Base-by-base conservation (phyloP, 92 coral and sea anemone genomes). In the Paragorgia papillata region DNA sequence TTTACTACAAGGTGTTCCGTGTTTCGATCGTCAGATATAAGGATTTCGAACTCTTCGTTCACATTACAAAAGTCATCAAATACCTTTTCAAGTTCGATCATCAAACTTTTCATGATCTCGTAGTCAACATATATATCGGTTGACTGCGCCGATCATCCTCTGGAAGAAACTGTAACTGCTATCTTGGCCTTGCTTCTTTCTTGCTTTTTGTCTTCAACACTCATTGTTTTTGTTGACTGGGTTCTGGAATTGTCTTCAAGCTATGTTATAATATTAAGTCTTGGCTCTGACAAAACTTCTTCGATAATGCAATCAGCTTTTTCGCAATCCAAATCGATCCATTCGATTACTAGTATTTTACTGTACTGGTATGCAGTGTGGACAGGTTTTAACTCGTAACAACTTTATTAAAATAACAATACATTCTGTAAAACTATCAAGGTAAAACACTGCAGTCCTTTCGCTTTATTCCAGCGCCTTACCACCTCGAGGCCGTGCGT, bases 101-200 rank as follows among this genome's bases (percentile, higher is more conserved):
- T 81, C 26, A 88, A 57, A 53, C 67, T 31, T 8, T 73, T 84
- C 20, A 88, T 73, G 31, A 62, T 40, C 14, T 87, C 80, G 57
- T 66, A 49, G 59, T 81, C 85, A n/a, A n/a, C n/a, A n/a, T n/a
- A 18, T 84, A 19, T 65, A 76, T 46, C 86, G 57, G 51, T 24
- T 46, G 30, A 63, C 55, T n/a, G 88, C 86, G 7, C 79, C 74
- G 3, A 80, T 57, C 63, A 84, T 17, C 83, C 63, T 43, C 86
- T 46, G n/a, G 84, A 82, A 21, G 81, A 78, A 21, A 39, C 41
- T 5, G 59, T 46, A 24, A 68, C 75, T 20, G 75, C 75, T 7
- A 46, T 85, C 35, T 88, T 88, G 30, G 88, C 85, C 43, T 64
- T 84, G 50, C 84, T 88, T 85, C 89, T 69, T 62, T 77, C 89